Conservation (phyloP, 2,888 invertebrate genomes). For the Polia nebulosa region DNA sequence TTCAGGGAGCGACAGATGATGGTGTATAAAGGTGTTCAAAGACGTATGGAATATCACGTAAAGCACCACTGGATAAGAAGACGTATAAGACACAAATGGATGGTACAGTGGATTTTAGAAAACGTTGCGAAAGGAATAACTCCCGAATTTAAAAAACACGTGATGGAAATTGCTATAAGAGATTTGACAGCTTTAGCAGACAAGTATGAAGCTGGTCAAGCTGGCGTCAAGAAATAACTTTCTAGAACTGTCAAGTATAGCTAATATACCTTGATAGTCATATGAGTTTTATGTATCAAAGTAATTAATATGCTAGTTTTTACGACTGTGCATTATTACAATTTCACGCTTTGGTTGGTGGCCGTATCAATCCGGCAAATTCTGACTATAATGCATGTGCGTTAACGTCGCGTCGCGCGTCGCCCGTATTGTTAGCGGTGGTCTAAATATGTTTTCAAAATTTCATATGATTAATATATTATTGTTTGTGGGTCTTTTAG, state of each 20-base stretch:
- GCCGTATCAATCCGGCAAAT: constrained; percentile 25
- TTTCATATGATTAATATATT: constrained; percentile 8
- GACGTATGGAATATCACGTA: constrained; percentile 97
- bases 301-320: constrained; percentile 37
- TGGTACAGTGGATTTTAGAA: constrained; percentile 97
- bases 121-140: constrained; percentile 95
- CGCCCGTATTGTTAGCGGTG: neutral
- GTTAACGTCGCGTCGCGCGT: no score
- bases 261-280: neutral
- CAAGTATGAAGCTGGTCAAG: constrained; percentile 27
- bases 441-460: constrained; percentile 26
- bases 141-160: constrained; percentile 96
- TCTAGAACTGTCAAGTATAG: neutral
- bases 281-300: constrained; percentile 1
- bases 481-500: constrained; percentile 12
- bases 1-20: constrained; percentile 93
- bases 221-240: constrained; percentile 35
- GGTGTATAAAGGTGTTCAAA: constrained; percentile 92
- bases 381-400: neutral
- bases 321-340: constrained; percentile 38
- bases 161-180: constrained; percentile 95
- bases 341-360: constrained; percentile 33
- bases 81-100: constrained; percentile 97
- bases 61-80: constrained; percentile 94
- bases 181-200: constrained; percentile 94